Conservation (phyloP, 2,113 vertebrate species). For the Herpailurus yagouaroundi region DNA sequence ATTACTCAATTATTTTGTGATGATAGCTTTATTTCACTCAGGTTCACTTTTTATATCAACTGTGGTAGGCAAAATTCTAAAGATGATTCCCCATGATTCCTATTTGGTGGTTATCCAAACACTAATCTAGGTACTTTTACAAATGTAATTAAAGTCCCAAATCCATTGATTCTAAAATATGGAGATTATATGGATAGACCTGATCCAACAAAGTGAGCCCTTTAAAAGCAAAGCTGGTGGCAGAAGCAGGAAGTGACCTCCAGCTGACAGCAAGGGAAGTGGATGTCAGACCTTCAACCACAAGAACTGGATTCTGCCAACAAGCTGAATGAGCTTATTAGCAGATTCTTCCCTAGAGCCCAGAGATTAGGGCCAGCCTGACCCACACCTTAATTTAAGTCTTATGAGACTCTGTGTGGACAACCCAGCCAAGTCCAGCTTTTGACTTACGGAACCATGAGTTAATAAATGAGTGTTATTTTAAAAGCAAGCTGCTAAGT, state of each 20-base stretch:
- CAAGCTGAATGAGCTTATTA: neutral
- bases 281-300: neutral
- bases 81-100: neutral
- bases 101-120: neutral
- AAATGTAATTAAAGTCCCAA: constrained; percentile 34
- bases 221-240: neutral
- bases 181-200: neutral
- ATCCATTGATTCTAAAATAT: neutral
- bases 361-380: neutral
- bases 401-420: neutral
- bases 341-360: neutral
- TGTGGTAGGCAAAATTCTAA: constrained; percentile 3
- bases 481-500: neutral
- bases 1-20: constrained; percentile 52
- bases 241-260: neutral
- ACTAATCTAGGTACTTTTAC: neutral
- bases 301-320: neutral
- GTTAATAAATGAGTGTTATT: neutral
- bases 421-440: neutral
- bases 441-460: neutral
- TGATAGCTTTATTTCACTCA: constrained; percentile 43
- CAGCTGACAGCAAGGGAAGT: neutral
- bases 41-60: constrained; percentile 17
- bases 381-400: neutral
- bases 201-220: neutral